Evolutionary conservation across 2,888 invertebrate species (phyloP).

Genomic region (Leptinotarsa haldemani): DNA sequence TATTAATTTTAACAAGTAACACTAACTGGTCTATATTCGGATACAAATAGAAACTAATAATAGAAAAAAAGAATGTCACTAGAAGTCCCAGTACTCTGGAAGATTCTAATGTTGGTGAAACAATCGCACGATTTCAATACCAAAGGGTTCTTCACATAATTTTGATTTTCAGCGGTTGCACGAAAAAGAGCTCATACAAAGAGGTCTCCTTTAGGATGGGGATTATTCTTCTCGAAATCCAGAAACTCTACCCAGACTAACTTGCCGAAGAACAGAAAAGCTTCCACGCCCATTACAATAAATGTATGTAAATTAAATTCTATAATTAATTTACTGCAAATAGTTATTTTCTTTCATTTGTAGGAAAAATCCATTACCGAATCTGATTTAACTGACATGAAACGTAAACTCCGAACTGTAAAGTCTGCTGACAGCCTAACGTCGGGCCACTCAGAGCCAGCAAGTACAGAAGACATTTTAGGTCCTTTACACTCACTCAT

Average conservation of each 20-base stretch:
- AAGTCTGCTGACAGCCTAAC: constrained; percentile 79
- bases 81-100: too few species aligned
- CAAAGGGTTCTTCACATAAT: neutral
- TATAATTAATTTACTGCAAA: neutral
- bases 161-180: constrained; percentile 58
- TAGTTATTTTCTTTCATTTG: constrained; percentile 35
- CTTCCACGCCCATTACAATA: constrained; percentile 66
- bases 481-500: constrained; percentile 65
- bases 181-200: constrained; percentile 74
- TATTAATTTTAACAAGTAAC: too few species aligned
- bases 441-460: constrained; percentile 65
- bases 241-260: constrained; percentile 65
- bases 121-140: too few species aligned
- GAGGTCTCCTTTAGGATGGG: constrained; percentile 81
- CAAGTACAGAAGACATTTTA: constrained; percentile 62
- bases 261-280: constrained; percentile 66
- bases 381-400: constrained; percentile 63
- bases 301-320: constrained; percentile 44
- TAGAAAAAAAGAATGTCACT: too few species aligned
- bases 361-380: constrained; percentile 65
- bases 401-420: constrained; percentile 72
- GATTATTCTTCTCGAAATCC: constrained; percentile 76
- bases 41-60: too few species aligned
- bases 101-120: neutral
- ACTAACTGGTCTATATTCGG: too few species aligned